phyloP scores from a whole-genome alignment of 2,888 invertebrate species.

The Osmoderma eremita region DNA sequence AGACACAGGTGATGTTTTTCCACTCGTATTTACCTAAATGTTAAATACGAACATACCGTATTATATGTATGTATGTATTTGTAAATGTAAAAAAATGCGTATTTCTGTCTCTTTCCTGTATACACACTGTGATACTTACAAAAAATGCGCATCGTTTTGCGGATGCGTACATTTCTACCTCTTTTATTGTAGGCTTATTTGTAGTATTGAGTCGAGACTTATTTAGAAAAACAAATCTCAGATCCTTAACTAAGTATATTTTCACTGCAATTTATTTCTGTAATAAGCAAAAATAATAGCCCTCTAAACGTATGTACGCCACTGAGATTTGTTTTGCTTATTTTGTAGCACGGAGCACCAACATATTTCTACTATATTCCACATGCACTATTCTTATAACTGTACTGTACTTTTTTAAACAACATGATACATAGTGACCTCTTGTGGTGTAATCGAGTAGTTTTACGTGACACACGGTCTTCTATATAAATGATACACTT shows the following conservation, averaged over 20 bases:
- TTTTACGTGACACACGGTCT: too few relatives aligned
- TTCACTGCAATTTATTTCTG: too few relatives aligned
- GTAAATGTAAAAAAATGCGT: slow-evolving; percentile 18
- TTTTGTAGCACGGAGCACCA: slow-evolving; percentile 61
- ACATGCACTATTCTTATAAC: slow-evolving; percentile 54
- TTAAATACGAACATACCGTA: not conserved
- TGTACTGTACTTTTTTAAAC: slow-evolving; percentile 11
- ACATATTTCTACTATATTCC: slow-evolving; percentile 61
- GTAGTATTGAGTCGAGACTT: slow-evolving; percentile 40
- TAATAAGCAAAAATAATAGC: too few relatives aligned
- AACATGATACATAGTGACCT: not conserved
- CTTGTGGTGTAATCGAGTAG: not conserved
- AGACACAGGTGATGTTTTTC: slow-evolving; percentile 59
- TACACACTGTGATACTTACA: too few relatives aligned
- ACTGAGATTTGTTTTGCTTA: slow-evolving; percentile 43
- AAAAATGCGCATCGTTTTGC: slow-evolving; percentile 8
- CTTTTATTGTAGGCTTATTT: slow-evolving; percentile 45
- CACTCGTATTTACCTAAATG: not conserved
- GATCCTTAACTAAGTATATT: slow-evolving; percentile 22
- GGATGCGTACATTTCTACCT: not conserved
- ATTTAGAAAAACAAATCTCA: slow-evolving; percentile 28
- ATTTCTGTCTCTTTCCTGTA: slow-evolving; percentile 33
- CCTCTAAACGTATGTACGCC: not conserved
- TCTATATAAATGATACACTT: too few relatives aligned
- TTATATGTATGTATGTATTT: not conserved